phyloP scores from a whole-genome alignment of 2,113 vertebrate genomes.

The Henicopernis longicauda region DNA sequence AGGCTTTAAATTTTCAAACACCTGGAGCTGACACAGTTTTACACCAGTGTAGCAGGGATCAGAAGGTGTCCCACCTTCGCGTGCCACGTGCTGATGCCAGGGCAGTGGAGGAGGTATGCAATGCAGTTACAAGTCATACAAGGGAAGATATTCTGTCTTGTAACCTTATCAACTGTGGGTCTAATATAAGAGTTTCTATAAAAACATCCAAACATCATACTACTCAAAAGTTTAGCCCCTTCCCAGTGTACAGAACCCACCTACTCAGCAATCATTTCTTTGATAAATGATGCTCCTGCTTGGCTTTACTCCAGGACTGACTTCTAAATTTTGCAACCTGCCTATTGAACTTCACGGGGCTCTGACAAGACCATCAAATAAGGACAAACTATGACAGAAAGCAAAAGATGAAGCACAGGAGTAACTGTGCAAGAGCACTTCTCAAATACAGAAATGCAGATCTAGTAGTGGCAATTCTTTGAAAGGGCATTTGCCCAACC shows the following conservation, averaged over 20 bases:
- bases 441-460: background rate
- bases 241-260: background rate
- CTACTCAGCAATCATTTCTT: background rate
- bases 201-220: background rate
- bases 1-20: background rate
- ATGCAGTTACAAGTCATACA: rapidly evolving
- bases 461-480: background rate
- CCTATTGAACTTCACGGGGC: background rate
- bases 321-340: background rate
- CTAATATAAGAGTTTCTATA: background rate
- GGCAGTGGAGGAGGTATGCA: background rate
- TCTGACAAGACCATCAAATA: background rate
- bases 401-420: background rate
- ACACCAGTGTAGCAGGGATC: background rate
- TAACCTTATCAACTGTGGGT: background rate
- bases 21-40: background rate
- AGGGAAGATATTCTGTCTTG: background rate
- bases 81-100: background rate
- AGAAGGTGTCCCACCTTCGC: background rate
- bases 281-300: background rate
- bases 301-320: background rate
- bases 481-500: background rate
- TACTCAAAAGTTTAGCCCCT: background rate
- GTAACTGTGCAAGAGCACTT: background rate
- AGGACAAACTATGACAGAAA: background rate